Percentiles rank a stretch among this genome's conserved stretches.
phyloP scores from a whole-genome alignment of 2,113 vertebrate genomes.

The Alligator sinensis region DNA sequence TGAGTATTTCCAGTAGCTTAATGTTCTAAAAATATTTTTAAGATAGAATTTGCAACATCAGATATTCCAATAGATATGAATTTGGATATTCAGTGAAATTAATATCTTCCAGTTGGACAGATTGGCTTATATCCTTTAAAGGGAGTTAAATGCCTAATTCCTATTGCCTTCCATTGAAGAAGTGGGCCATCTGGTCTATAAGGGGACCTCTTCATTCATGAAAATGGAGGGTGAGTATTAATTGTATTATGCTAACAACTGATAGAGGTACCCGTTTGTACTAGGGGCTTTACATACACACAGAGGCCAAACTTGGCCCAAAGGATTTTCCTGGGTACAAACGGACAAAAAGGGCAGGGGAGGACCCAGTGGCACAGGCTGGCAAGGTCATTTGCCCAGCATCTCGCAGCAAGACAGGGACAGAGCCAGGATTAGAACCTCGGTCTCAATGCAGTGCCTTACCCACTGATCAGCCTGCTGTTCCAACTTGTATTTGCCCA shows the following conservation, averaged over 20 bases:
- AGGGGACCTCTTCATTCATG: not conserved
- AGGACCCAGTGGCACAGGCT: not conserved
- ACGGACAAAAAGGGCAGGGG: not conserved
- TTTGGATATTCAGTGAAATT: no score
- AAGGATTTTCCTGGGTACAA: not conserved
- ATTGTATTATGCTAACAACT: not conserved
- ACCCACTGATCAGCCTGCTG: not conserved
- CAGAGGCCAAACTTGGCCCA: not conserved
- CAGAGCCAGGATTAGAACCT: not conserved
- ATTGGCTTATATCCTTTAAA: no score
- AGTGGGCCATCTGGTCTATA: not conserved
- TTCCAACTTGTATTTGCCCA: not conserved
- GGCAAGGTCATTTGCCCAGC: not conserved
- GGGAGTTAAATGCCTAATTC: no score
- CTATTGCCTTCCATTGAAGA: no score
- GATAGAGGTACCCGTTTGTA: not conserved
- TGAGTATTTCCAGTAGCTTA: no score
- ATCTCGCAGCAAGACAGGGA: not conserved
- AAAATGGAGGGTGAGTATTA: not conserved
- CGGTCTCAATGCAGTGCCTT: not conserved
- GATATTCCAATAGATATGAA: no score
- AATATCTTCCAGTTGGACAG: no score
- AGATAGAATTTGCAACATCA: no score
- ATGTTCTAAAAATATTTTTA: no score
- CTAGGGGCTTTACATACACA: not conserved